phyloP scores from a whole-genome alignment of 2,797 vertebrate species.

The Pterois miles region DNA sequence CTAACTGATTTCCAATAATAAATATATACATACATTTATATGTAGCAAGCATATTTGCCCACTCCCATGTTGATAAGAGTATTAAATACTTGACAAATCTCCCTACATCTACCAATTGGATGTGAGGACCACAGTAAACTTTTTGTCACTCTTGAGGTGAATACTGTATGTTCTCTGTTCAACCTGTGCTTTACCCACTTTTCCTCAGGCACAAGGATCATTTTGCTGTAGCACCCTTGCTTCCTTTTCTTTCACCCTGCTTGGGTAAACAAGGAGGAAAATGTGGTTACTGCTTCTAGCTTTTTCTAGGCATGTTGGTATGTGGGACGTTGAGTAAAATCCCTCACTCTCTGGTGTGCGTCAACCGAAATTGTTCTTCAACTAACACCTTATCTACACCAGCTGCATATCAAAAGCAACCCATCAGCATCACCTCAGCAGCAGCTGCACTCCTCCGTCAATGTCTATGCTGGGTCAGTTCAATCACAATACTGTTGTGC shows the following conservation, averaged over 20 bases:
- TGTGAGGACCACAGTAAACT: not conserved
- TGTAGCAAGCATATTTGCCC: no score
- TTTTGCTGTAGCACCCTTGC: not conserved
- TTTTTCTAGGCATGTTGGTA: not conserved
- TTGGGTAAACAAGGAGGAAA: not conserved
- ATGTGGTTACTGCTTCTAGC: not conserved
- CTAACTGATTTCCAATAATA: no score
- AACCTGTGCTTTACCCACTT: not conserved
- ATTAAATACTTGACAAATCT: no score
- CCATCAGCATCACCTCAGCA: constrained; percentile 22
- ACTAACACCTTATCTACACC: constrained; percentile 3
- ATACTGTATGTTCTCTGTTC: not conserved
- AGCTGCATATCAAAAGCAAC: constrained; percentile 14
- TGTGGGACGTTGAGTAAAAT: not conserved
- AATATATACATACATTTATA: no score
- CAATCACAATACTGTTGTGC: not conserved
- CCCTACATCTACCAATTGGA: not conserved
- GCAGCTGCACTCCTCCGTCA: not conserved
- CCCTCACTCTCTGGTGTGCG: not conserved
- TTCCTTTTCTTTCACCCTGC: not conserved
- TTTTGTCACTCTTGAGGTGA: not conserved
- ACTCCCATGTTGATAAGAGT: no score
- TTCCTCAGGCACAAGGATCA: not conserved
- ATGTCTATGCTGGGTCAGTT: constrained; percentile 1
- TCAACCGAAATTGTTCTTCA: constrained; percentile 8